Evolutionary conservation across 2,113 vertebrate species (phyloP).

Genomic region (Pelobates fuscus): DNA sequence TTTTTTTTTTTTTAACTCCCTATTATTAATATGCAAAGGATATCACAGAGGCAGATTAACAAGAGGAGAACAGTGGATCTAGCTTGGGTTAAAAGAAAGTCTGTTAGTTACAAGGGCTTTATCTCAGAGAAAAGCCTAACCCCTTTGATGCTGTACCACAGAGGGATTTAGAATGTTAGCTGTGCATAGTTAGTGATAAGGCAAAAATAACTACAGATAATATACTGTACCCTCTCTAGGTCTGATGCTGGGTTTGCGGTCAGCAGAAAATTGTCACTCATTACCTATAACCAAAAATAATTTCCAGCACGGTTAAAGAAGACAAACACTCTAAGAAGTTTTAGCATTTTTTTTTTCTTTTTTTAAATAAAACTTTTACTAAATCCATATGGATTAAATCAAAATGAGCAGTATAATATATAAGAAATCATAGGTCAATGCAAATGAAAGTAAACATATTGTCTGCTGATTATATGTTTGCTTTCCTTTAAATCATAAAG

Average conservation of each 20-base stretch:
- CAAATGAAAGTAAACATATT: too few relatives aligned
- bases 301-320: constrained; percentile 53
- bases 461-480: too few relatives aligned
- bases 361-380: too few relatives aligned
- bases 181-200: constrained; percentile 56
- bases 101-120: constrained; percentile 54
- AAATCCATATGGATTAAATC: too few relatives aligned
- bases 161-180: constrained; percentile 54
- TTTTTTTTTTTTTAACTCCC: constrained; percentile 41
- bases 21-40: constrained; percentile 43
- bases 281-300: constrained; percentile 82
- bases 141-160: background rate
- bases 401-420: too few relatives aligned
- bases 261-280: constrained; percentile 80
- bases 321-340: too few relatives aligned
- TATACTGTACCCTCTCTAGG: constrained; percentile 87
- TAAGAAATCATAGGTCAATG: too few relatives aligned
- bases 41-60: constrained; percentile 16
- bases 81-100: constrained; percentile 57
- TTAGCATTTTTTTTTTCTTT: too few relatives aligned
- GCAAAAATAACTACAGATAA: constrained; percentile 51
- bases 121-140: background rate
- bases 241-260: constrained; percentile 68
- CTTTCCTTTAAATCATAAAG: too few relatives aligned
- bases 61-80: constrained; percentile 41